Percentiles rank a stretch among this genome's conserved stretches.
phyloP scores from a whole-genome alignment of 1,140 invertebrate species.

The Sitobion miscanthi region DNA sequence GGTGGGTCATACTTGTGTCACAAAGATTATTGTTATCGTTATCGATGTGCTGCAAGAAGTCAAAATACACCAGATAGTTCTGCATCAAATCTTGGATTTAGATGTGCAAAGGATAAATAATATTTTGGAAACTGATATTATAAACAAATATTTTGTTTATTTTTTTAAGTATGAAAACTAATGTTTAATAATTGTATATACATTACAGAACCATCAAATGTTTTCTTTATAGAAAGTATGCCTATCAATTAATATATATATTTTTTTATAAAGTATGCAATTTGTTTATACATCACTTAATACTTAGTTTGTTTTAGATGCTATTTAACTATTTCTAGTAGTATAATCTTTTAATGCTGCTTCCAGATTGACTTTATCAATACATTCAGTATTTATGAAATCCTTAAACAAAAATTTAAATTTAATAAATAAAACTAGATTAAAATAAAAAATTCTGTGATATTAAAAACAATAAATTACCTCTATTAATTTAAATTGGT shows the following conservation, averaged over 20 bases:
- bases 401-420: constrained; percentile 19
- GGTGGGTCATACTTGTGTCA: constrained; percentile 95
- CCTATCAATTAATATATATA: neutral
- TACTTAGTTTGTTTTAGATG: neutral
- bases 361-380: constrained; percentile 12
- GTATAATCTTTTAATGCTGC: constrained; percentile 39
- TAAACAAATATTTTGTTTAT: neutral
- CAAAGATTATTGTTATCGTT: constrained; percentile 89
- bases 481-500: constrained; percentile 29
- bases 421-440: neutral
- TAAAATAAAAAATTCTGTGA: neutral
- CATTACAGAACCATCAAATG: neutral
- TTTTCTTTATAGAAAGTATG: neutral
- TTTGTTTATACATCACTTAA: neutral
- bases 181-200: constrained; percentile 2
- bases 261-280: neutral
- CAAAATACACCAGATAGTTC: constrained; percentile 94
- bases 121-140: neutral
- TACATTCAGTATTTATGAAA: constrained; percentile 40
- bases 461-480: neutral
- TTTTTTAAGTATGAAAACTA: neutral
- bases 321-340: constrained; percentile 23
- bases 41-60: constrained; percentile 90
- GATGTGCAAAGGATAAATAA: constrained; percentile 72
- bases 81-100: constrained; percentile 91